These are phyloP conservation scores for Caradrina clavipalpis DNA, from an alignment of 2,888 invertebrate genomes.

Conservation along the genomic window DNA sequence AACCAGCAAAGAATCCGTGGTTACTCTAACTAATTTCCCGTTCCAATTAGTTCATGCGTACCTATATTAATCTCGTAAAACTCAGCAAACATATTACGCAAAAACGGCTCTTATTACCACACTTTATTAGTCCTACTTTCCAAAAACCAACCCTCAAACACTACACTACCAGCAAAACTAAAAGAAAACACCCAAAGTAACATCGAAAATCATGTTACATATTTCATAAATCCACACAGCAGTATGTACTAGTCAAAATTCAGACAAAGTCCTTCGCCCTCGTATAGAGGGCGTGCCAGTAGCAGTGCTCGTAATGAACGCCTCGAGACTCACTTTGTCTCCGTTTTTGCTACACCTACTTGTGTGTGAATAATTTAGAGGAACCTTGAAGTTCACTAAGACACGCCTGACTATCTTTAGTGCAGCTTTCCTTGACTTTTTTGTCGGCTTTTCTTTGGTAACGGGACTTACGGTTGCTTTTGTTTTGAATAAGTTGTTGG, in stretches of 20 bases:
- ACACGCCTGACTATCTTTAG: constrained; percentile 52
- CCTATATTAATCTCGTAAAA: neutral
- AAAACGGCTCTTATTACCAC: neutral
- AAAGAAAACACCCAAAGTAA: neutral
- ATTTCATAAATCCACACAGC: constrained; percentile 21
- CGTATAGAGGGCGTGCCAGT: constrained; percentile 62
- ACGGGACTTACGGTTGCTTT: neutral
- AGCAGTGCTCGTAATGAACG: constrained; percentile 77
- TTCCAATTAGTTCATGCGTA: too few relatives aligned
- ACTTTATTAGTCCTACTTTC: neutral
- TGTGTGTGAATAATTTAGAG: constrained; percentile 75
- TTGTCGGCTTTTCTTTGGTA: neutral
- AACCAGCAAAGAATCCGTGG: neutral
- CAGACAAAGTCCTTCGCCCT: constrained; percentile 40
- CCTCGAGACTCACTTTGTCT: constrained; percentile 79
- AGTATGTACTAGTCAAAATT: constrained; percentile 46
- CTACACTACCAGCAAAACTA: neutral
- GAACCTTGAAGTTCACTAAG: constrained; percentile 54
- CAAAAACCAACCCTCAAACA: neutral
- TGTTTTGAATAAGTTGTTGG: neutral
- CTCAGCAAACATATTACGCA: neutral
- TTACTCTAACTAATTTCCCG: neutral
- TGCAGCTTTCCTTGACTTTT: constrained; percentile 27
- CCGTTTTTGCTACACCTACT: constrained; percentile 77
- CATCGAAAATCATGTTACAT: neutral